These are phyloP conservation scores for Lepidurus arcticus DNA, from an alignment of 1,140 invertebrate species.

Conservation along the genomic window DNA sequence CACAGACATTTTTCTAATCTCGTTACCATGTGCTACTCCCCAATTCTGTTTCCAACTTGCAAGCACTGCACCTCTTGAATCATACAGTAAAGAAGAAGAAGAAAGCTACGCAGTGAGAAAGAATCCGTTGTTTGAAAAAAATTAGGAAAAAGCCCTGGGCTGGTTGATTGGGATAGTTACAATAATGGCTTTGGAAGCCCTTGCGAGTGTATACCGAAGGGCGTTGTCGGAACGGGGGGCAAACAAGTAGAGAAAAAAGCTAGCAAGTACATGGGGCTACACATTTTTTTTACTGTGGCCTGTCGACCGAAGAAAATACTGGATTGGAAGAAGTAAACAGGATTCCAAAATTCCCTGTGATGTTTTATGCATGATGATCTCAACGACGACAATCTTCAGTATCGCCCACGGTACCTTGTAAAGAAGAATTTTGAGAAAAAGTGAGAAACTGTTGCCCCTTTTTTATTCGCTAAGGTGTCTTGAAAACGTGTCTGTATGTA, in stretches of 20 bases:
- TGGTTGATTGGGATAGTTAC: not conserved
- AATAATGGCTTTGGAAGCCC: not conserved
- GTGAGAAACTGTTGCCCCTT: not conserved
- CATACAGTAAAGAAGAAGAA: not conserved
- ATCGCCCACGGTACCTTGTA: slow-evolving; percentile 20
- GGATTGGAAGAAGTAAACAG: slow-evolving; percentile 10
- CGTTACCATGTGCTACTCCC: too few species aligned
- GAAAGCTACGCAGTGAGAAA: not conserved
- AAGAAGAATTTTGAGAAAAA: slow-evolving; percentile 22
- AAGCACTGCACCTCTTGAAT: too few species aligned
- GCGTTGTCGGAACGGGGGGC: not conserved
- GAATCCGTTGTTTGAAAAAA: not conserved
- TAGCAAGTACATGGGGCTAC: not conserved
- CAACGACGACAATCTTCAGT: slow-evolving; percentile 18
- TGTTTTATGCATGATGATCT: slow-evolving; percentile 22
- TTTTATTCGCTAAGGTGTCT: not conserved
- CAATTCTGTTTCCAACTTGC: too few species aligned
- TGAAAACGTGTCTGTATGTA: not conserved
- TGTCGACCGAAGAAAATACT: not conserved
- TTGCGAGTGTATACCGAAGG: not conserved
- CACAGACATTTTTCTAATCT: too few species aligned
- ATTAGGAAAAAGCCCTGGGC: too few species aligned
- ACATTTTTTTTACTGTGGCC: not conserved
- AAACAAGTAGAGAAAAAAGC: not conserved
- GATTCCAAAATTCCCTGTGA: slow-evolving; percentile 21